Evolutionary conservation across 2,888 invertebrate genomes (phyloP).

Genomic region (Dasypogon diadema): DNA sequence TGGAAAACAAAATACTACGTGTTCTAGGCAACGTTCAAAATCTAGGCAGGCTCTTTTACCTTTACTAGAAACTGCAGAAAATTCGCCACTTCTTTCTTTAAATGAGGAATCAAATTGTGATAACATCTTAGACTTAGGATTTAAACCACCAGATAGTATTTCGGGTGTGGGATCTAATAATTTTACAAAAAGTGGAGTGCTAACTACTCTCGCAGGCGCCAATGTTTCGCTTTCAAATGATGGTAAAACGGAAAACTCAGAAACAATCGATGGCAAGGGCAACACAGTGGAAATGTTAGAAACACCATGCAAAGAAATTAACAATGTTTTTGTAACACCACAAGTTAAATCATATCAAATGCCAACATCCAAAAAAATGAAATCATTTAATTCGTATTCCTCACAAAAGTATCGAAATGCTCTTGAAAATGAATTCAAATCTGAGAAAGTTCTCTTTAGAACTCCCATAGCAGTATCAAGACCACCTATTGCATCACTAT

Average conservation of each 20-base stretch:
- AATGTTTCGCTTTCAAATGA: too few species aligned
- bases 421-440: slow-evolving; percentile 64
- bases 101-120: background rate
- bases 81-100: slow-evolving; percentile 15
- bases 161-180: background rate
- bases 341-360: slow-evolving; percentile 61
- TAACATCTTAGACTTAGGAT: slow-evolving; percentile 60
- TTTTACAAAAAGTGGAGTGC: too few species aligned
- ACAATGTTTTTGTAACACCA: slow-evolving; percentile 64
- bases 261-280: too few species aligned
- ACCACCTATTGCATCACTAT: slow-evolving; percentile 59
- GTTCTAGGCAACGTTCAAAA: background rate
- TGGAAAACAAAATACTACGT: slow-evolving; percentile 9
- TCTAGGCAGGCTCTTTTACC: slow-evolving; percentile 34
- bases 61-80: slow-evolving; percentile 55
- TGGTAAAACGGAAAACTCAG: too few species aligned
- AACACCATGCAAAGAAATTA: slow-evolving; percentile 60
- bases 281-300: slow-evolving; percentile 53
- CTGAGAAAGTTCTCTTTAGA: slow-evolving; percentile 67
- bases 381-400: background rate
- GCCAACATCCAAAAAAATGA: slow-evolving; percentile 24
- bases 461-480: slow-evolving; percentile 66
- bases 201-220: too few species aligned
- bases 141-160: slow-evolving; percentile 56
- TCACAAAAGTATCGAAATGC: slow-evolving; percentile 58